These are phyloP conservation scores for Todiramphus saurophagus DNA, from an alignment of 2,113 vertebrate species.

Conservation along the genomic window DNA sequence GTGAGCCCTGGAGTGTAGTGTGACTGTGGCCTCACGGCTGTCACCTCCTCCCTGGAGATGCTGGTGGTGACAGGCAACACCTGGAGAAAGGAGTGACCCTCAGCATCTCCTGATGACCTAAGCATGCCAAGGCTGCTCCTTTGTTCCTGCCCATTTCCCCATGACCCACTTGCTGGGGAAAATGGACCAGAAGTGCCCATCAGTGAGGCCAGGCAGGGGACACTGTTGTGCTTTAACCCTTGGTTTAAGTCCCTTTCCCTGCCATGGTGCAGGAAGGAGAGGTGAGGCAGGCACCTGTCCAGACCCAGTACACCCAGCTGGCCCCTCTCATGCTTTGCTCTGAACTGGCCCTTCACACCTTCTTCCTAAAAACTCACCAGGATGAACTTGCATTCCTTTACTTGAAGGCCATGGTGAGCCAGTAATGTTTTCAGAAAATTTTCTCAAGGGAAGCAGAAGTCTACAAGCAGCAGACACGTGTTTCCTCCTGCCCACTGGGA, in stretches of 20 bases:
- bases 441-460: not conserved
- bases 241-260: not conserved
- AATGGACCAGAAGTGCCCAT: not conserved
- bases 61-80: not conserved
- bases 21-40: not conserved
- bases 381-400: not conserved
- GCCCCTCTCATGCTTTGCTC: not conserved
- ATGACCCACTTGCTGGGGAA: not conserved
- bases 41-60: not conserved
- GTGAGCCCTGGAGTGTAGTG: not conserved
- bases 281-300: not conserved
- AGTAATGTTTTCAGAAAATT: not conserved
- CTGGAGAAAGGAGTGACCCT: not conserved
- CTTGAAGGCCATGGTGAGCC: not conserved
- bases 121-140: not conserved
- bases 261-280: not conserved
- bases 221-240: not conserved
- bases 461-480: not conserved
- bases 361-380: not conserved
- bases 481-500: not conserved
- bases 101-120: not conserved
- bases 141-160: not conserved
- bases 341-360: not conserved
- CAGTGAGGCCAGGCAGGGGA: not conserved
- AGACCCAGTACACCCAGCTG: not conserved